phyloP scores from a whole-genome alignment of 2,113 vertebrate genomes.

The Phyllopteryx taeniolatus region DNA sequence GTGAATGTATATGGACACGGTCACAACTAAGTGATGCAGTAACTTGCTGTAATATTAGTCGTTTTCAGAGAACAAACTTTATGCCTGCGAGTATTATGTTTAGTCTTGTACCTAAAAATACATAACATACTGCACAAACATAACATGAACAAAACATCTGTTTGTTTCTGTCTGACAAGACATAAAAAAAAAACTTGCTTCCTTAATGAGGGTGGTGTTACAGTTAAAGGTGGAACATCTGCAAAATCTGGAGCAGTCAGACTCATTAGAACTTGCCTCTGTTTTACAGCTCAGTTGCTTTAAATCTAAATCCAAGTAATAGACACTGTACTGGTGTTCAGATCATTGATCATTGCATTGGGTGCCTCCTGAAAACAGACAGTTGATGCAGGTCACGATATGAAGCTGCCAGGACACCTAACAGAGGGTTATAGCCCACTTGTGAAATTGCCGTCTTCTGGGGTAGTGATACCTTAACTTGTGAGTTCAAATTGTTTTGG shows the following conservation, averaged over 20 bases:
- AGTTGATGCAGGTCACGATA: not conserved
- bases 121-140: not conserved
- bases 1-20: no score
- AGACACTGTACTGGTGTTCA: not conserved
- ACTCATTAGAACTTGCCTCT: slow-evolving; percentile 15
- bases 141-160: not conserved
- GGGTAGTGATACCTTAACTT: not conserved
- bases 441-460: not conserved
- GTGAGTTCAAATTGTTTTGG: not conserved
- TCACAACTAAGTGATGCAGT: no score
- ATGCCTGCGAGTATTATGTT: no score
- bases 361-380: not conserved
- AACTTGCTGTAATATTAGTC: no score
- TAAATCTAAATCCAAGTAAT: no score
- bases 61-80: no score
- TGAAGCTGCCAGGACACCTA: not conserved
- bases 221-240: slow-evolving; percentile 8
- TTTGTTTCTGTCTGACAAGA: not conserved
- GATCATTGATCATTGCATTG: no score
- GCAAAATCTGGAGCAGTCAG: slow-evolving; percentile 44
- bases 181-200: not conserved
- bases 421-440: not conserved
- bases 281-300: slow-evolving; percentile 22
- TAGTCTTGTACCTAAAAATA: not conserved
- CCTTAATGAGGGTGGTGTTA: slow-evolving; percentile 11